Evolutionary conservation across 2,888 invertebrate genomes (phyloP).

Genomic region (Ligdia adustata): DNA sequence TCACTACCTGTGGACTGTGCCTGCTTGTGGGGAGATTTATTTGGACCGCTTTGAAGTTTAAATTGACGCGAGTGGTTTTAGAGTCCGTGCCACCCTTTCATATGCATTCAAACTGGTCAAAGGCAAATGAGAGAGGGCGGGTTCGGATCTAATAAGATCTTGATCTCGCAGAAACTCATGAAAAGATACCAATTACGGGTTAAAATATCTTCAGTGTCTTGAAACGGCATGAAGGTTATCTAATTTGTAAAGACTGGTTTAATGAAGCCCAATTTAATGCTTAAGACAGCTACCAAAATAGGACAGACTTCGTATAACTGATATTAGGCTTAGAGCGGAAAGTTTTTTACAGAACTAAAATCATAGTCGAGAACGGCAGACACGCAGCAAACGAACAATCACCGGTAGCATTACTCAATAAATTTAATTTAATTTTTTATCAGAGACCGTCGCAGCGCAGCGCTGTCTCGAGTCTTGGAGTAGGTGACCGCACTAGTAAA

Average conservation of each 20-base stretch:
- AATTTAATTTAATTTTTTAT: slow-evolving; percentile 14
- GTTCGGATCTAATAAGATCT: slow-evolving; percentile 2
- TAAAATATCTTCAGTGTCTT: neutral
- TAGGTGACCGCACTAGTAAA: slow-evolving; percentile 23
- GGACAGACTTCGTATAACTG: too few relatives aligned
- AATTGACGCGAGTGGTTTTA: slow-evolving; percentile 25
- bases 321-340: too few relatives aligned
- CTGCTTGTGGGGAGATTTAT: slow-evolving; percentile 27
- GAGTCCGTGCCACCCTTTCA: slow-evolving; percentile 4
- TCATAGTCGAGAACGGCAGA: neutral
- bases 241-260: neutral
- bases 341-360: too few relatives aligned
- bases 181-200: slow-evolving; percentile 10
- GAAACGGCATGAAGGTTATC: neutral
- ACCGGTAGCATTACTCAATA: slow-evolving; percentile 1
- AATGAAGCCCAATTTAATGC: too few relatives aligned
- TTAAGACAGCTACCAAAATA: too few relatives aligned
- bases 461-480: slow-evolving; percentile 9
- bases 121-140: slow-evolving; percentile 1
- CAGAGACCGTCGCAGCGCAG: slow-evolving; percentile 8
- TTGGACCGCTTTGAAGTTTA: slow-evolving; percentile 28
- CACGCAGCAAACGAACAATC: slow-evolving; percentile 8
- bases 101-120: slow-evolving; percentile 8
- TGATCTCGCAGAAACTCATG: slow-evolving; percentile 4
- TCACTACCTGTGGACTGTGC: slow-evolving; percentile 16